Conservation (phyloP, 2,797 vertebrate species). For the Brotogeris chrysoptera region DNA sequence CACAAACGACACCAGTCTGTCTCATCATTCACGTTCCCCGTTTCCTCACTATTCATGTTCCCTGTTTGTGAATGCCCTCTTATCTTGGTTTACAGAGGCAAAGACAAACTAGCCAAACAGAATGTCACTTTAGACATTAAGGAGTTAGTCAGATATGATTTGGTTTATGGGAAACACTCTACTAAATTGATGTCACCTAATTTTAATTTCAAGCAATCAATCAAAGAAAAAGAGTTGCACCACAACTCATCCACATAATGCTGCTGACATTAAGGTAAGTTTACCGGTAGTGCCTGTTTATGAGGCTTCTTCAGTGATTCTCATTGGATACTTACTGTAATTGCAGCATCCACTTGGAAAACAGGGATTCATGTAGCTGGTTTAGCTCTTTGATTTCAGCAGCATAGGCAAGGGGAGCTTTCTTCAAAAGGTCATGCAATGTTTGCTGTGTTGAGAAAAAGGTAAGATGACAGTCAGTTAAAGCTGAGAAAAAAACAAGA, state of each 20-base stretch:
- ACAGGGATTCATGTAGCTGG: slow-evolving; percentile 84
- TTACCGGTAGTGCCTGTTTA: not conserved
- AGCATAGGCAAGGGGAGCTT: slow-evolving; percentile 81
- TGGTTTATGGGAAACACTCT: not conserved
- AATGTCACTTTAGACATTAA: not conserved
- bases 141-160: not conserved
- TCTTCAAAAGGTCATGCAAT: slow-evolving; percentile 82
- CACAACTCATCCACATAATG: not conserved
- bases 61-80: not conserved
- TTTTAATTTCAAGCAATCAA: not conserved
- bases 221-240: not conserved
- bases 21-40: not conserved
- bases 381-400: slow-evolving; percentile 86
- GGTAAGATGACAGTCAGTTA: not conserved
- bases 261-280: not conserved
- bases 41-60: not conserved
- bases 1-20: not conserved
- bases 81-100: not conserved
- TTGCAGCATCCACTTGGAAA: slow-evolving; percentile 95
- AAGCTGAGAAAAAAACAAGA: not conserved
- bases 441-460: slow-evolving; percentile 80
- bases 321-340: slow-evolving; percentile 84
- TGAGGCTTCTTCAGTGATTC: not conserved
- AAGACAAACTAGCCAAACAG: not conserved
- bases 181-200: not conserved